A percentile compares a stretch with the other conserved stretches of the same genome.
Conservation (phyloP, 2,888 invertebrate species). For the Drosophila lutescens region DNA sequence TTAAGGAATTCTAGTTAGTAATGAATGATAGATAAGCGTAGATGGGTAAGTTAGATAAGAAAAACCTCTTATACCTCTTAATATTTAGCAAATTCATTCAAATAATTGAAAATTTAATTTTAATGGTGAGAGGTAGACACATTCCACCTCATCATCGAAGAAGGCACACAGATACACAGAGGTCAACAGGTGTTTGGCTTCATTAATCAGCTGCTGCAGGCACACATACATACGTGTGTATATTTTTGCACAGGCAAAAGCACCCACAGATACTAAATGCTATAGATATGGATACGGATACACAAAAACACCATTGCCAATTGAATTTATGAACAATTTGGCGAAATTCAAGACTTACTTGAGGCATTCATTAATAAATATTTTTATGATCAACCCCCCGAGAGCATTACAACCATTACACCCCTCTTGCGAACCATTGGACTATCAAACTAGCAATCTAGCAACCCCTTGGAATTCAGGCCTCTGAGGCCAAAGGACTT, state of each 20-base stretch:
- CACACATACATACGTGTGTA: background rate
- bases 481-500: conserved; percentile 22
- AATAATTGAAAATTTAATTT: background rate
- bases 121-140: background rate
- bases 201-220: conserved; percentile 49
- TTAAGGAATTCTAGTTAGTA: background rate
- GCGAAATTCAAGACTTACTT: conserved; percentile 1
- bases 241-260: background rate
- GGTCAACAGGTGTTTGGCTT: conserved; percentile 69
- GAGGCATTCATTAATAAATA: conserved; percentile 39
- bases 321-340: conserved; percentile 36
- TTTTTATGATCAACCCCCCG: conserved; percentile 23
- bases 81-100: background rate
- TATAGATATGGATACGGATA: conserved; percentile 5
- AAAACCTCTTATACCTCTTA: background rate
- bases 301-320: conserved; percentile 20
- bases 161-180: conserved; percentile 32
- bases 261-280: conserved; percentile 3
- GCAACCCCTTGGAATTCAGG: conserved; percentile 22
- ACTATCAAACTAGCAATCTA: background rate
- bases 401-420: background rate
- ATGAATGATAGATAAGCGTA: conserved; percentile 6
- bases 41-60: background rate
- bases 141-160: conserved; percentile 50
- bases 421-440: background rate